A percentile compares a stretch with the other conserved stretches of the same genome.
Evolutionary conservation across 2,797 vertebrate species (phyloP).

Genomic region (Lepilemur septentrionalis): DNA sequence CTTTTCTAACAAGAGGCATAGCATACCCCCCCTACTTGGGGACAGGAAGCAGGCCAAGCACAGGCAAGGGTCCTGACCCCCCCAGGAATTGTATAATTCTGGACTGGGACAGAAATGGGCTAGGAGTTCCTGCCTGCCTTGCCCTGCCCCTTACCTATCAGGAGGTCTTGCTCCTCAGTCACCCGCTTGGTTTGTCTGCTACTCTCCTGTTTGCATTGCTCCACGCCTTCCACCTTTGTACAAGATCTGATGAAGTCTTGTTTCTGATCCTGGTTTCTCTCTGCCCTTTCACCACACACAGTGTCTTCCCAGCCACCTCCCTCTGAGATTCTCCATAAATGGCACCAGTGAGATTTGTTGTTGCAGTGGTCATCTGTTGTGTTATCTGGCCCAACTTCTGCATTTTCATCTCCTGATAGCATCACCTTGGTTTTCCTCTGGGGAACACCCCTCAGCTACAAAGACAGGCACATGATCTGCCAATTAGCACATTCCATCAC

Average conservation of each 20-base stretch:
- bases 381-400: not conserved
- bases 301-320: not conserved
- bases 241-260: not conserved
- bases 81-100: not conserved
- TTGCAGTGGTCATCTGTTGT: accelerated
- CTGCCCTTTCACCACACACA: accelerated
- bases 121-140: not conserved
- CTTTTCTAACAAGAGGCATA: not conserved
- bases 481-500: not conserved
- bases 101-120: not conserved
- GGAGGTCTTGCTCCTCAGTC: not conserved
- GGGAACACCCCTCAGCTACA: not conserved
- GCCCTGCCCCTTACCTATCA: not conserved
- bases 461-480: not conserved
- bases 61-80: not conserved
- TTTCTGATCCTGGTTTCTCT: not conserved
- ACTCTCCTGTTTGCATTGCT: not conserved
- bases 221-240: accelerated
- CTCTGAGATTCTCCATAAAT: not conserved
- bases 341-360: not conserved
- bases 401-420: not conserved
- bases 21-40: not conserved
- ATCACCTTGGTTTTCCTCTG: not conserved
- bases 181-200: accelerated
- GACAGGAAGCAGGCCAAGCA: not conserved